Base-by-base conservation (phyloP, 2,888 invertebrate genomes). In the Scaptomyza flava region DNA sequence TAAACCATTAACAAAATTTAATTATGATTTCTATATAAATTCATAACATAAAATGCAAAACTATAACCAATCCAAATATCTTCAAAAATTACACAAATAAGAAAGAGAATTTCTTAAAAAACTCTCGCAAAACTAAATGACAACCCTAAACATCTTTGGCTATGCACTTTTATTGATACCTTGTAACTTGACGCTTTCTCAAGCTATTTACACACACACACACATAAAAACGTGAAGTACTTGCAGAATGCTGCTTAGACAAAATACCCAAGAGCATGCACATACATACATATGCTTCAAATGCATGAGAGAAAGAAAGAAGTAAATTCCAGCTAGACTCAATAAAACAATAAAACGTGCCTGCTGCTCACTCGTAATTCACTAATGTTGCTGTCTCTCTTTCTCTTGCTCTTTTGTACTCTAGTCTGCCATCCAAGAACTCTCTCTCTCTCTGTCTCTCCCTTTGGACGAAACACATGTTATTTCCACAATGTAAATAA, bases 311-410 rank as follows among this genome's bases (percentile, higher is more conserved):
- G 27, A 27, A 27, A 42, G 61, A 51, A 63, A 65, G 62, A 72
- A 79, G 77, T 79, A 75, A 82, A 80, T 81, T 83, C 74, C 61
- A 77, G 66, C 68, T 66, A 78, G 76, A 85, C 76, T 82, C 69
- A 79, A 79, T 81, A 79, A 83, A 81, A 83, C 69, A 79, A 79
- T 81, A 79, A 83, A 81, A 83, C 79, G 79, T 81, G 79, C 47
- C 68, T 71, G 70, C 80, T 73, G 71, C 65, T 68, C 67, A 56
- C 68, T 74, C 66, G 58, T 62, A 50, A 66, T 45, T 70, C 58
- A 41, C 66, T 31, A 3, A 3, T 17, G 3, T 34, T 41, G 51
- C 23, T 7, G 42, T 41, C 53, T 50, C 34, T 43, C 23, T 27
- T 51, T 50, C 42, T 43, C 54, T 36, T 70, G 68, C 73, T 69